These are phyloP conservation scores for Netelia virgata DNA, from an alignment of 2,888 invertebrate genomes.

Conservation along the genomic window DNA sequence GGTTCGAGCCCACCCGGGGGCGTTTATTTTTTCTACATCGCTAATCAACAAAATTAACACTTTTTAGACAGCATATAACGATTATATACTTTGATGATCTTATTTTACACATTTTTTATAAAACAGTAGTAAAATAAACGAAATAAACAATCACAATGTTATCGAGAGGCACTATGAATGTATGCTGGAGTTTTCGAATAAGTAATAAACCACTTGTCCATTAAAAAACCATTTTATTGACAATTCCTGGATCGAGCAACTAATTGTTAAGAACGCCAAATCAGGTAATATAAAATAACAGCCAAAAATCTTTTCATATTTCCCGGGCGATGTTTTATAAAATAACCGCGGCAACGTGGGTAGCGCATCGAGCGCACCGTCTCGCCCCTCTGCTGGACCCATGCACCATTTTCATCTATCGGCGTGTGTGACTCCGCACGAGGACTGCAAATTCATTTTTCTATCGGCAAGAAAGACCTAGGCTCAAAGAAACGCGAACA, in stretches of 20 bases:
- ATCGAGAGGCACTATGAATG: not conserved
- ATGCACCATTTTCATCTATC: constrained; percentile 39
- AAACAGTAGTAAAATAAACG: not conserved
- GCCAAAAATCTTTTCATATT: not conserved
- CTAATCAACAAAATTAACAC: too few relatives aligned
- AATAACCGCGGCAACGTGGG: constrained; percentile 22
- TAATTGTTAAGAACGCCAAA: not conserved
- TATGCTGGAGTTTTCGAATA: not conserved
- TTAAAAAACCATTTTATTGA: not conserved
- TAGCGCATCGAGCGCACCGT: constrained; percentile 47
- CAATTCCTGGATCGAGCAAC: not conserved
- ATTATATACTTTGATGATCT: not conserved
- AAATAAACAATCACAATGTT: not conserved
- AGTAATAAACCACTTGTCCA: not conserved
- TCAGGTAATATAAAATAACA: not conserved
- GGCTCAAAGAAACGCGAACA: not conserved
- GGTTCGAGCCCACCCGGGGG: constrained; percentile 99
- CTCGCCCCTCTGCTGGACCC: not conserved
- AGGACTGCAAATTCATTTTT: constrained; percentile 20
- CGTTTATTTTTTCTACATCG: constrained; percentile 85
- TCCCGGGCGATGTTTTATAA: constrained; percentile 39
- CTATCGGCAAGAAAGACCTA: not conserved
- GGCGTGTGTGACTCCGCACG: constrained; percentile 21
- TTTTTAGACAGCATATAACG: not conserved
- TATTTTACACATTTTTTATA: not conserved